These are phyloP conservation scores for Rhinophrynus dorsalis DNA, from an alignment of 2,797 vertebrate species.

Conservation along the genomic window DNA sequence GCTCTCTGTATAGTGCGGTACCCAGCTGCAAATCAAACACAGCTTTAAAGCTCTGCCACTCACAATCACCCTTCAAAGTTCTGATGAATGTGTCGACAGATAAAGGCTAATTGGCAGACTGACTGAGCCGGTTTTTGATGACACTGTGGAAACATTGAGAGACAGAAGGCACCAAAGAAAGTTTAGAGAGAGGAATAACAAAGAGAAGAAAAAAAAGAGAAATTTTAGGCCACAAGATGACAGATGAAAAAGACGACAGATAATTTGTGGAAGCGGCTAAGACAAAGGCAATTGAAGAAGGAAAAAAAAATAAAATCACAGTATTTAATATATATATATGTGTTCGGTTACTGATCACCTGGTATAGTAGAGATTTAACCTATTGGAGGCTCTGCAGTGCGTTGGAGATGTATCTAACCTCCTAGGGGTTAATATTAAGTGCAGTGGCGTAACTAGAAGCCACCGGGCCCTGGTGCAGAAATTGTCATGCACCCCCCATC, in stretches of 20 bases:
- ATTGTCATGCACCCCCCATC: too few species aligned
- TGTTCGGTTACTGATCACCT: neutral
- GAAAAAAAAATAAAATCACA: neutral
- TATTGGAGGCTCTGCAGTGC: too few species aligned
- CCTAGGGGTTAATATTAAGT: too few species aligned
- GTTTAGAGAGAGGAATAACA: conserved; percentile 64
- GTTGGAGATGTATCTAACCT: too few species aligned
- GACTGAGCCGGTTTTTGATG: conserved; percentile 64
- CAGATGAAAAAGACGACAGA: conserved; percentile 18
- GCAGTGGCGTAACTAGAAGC: too few species aligned
- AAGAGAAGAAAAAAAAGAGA: conserved; percentile 47
- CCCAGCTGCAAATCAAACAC: conserved; percentile 54
- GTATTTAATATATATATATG: neutral
- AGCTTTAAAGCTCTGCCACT: conserved; percentile 50
- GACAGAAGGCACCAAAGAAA: conserved; percentile 68
- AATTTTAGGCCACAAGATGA: conserved; percentile 40
- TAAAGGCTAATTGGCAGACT: conserved; percentile 69
- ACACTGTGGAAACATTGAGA: conserved; percentile 65
- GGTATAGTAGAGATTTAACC: neutral
- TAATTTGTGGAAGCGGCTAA: neutral
- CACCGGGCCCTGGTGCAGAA: too few species aligned
- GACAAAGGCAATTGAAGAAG: conserved; percentile 4
- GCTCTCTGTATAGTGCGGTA: conserved; percentile 45
- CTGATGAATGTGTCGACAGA: conserved; percentile 62
- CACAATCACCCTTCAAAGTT: conserved; percentile 51